Conservation (phyloP, 2,113 vertebrate genomes). For the cat (Felis catus) region F.catus_Fca126_mat1.0 CM031423.1:88814501-88815000, state of each 20-base stretch:
- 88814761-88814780: neutral
- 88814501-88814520: constrained; percentile 16
- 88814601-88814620: neutral
- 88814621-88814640: constrained; percentile 14
- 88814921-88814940: constrained; percentile 20
- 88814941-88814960: constrained; percentile 46
- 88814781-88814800: neutral
- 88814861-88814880: neutral
- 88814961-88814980: neutral
- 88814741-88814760: neutral
- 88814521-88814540: constrained; percentile 7
- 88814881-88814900: neutral
- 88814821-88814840: neutral
- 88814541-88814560: neutral
- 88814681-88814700: neutral
- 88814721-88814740: neutral
- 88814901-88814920: neutral
- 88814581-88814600: constrained; percentile 32
- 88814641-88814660: neutral
- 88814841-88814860: neutral
- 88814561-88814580: neutral
- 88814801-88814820: neutral
- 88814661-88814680: neutral
- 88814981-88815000: neutral
- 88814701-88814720: neutral